Percentiles rank a stretch among this genome's conserved stretches.
phyloP scores from a whole-genome alignment of 2,797 vertebrate species.

The Steatocranus sp. region DNA sequence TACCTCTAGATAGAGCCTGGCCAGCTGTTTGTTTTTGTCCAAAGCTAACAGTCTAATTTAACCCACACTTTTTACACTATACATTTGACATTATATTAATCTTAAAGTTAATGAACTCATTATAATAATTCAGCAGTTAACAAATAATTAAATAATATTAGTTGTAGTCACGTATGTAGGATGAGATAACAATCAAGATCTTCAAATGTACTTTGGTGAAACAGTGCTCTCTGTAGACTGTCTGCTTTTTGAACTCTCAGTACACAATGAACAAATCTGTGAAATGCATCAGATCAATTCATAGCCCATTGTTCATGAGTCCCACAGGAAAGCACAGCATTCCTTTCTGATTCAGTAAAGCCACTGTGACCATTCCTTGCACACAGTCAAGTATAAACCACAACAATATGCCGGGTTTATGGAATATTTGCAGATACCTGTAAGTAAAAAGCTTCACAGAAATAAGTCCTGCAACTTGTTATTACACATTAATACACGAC shows the following conservation, averaged over 20 bases:
- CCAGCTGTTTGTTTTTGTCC: background rate
- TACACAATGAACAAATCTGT: conserved; percentile 37
- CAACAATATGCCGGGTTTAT: background rate
- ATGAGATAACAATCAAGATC: background rate
- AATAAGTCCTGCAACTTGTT: background rate
- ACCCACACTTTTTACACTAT: background rate
- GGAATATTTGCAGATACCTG: background rate
- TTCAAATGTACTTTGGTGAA: background rate
- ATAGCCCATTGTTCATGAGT: conserved; percentile 40
- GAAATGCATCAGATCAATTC: conserved; percentile 29
- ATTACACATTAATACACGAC: background rate
- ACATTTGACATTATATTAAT: background rate
- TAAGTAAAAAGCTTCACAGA: background rate
- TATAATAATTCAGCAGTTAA: background rate
- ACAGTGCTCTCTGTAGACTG: background rate
- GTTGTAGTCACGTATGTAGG: background rate
- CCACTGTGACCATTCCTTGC: background rate
- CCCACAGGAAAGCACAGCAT: conserved; percentile 52
- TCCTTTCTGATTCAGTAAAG: conserved; percentile 54
- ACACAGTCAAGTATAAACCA: background rate
- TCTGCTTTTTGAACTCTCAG: background rate
- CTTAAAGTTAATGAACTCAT: background rate
- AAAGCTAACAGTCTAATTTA: background rate
- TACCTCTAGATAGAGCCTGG: background rate
- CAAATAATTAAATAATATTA: background rate